phyloP scores from a whole-genome alignment of 53 echinoderm and acorn worm genomes.

The Hippasteria phrygiana region DNA sequence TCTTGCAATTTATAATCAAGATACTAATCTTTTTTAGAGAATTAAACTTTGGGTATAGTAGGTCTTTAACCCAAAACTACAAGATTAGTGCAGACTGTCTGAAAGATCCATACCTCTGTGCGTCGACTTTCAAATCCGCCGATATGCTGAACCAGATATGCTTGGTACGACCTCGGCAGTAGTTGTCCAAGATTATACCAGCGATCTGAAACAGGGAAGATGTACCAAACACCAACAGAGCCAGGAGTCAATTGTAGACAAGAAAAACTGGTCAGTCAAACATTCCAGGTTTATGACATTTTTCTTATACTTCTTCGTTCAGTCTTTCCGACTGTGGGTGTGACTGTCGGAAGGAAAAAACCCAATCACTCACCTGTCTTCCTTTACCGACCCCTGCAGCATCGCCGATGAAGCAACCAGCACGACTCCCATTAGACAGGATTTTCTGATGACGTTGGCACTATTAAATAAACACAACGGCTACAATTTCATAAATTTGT shows the following conservation, averaged over 20 bases:
- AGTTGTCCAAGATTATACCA: constrained; percentile 92
- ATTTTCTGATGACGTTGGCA: constrained; percentile 89
- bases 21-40: no score
- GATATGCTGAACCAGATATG: constrained; percentile 98
- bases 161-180: constrained; percentile 83
- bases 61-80: background rate
- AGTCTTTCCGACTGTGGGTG: no score
- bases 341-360: background rate
- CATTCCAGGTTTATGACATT: no score
- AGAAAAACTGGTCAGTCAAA: no score
- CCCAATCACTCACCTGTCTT: constrained; percentile 79
- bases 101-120: constrained; percentile 78
- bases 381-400: constrained; percentile 96
- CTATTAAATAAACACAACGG: constrained; percentile 50
- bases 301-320: no score
- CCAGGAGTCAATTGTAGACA: no score
- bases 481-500: background rate
- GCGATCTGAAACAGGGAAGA: constrained; percentile 67
- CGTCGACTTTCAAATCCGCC: constrained; percentile 90
- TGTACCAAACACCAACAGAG: no score
- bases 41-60: no score
- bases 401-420: constrained; percentile 92
- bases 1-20: no score
- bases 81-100: background rate
- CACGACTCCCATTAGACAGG: constrained; percentile 80